Percentiles rank a stretch among this genome's conserved stretches.
Conservation (phyloP, 2,113 vertebrate genomes). For the Aldabrachelys gigantea region DNA sequence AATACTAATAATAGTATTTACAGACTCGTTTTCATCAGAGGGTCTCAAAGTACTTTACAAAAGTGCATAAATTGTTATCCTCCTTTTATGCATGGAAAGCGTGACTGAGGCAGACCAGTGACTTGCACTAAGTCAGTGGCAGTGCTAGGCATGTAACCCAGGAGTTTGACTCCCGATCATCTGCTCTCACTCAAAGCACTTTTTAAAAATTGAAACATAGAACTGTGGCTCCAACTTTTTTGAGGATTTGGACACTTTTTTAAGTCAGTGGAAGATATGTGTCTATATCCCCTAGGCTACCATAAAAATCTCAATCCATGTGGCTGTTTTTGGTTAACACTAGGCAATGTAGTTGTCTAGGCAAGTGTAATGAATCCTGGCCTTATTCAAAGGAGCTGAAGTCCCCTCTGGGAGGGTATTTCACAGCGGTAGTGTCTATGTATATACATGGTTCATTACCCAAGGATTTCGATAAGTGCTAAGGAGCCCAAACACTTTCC, state of each 20-base stretch:
- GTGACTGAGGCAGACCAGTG: accelerated
- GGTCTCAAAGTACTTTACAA: neutral
- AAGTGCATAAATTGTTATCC: neutral
- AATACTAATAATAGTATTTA: neutral
- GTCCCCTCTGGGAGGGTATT: neutral
- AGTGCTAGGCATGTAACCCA: neutral
- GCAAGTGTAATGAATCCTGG: neutral
- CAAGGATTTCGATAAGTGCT: neutral
- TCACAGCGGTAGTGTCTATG: neutral
- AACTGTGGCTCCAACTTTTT: neutral
- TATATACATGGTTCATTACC: neutral
- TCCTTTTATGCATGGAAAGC: neutral
- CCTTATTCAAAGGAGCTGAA: neutral
- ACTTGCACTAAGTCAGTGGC: neutral
- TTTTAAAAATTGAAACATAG: neutral
- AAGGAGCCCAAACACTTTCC: neutral
- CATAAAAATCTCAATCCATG: neutral
- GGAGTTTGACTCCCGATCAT: neutral
- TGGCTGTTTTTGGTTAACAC: neutral
- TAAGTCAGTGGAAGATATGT: neutral
- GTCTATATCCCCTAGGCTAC: neutral
- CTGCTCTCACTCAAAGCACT: neutral
- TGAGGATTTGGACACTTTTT: neutral
- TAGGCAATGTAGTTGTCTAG: neutral
- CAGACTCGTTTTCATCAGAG: neutral